Base-by-base conservation (phyloP, 2,888 invertebrate species). In the Molorchus minor region DNA sequence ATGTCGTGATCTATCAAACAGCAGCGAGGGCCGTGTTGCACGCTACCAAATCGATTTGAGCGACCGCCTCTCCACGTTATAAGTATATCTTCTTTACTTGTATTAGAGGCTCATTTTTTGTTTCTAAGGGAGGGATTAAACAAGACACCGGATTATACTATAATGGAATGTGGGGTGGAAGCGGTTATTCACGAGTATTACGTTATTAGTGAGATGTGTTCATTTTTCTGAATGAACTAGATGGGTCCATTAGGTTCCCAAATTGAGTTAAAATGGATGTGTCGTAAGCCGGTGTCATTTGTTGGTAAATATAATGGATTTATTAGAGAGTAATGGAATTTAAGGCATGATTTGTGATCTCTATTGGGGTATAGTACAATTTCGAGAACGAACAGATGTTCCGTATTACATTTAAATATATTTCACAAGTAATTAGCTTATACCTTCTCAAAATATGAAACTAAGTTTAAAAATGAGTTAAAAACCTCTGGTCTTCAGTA, bases 11-110 rank as follows among this genome's bases (percentile, higher is more conserved):
- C 61, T 56, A 61, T 60, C 58, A 67, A 25, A 49, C 49, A 49
- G 53, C 61, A 51, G n/a, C n/a, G n/a, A n/a, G 58, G 65, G 60
- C 61, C 64, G 63, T 64, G 62, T 65, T 35, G 60, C 71, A 71
- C 68, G 71, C 71, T 40, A 69, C 36, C 12, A 49, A 62, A 71
- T 71, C 71, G 71, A 71, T 71, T 58, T 56, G 17, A 47, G 45
- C 36, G 47, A 64, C 36, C 46, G 52, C 45, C 49, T 33, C 36
- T 30, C 29, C 36, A 49, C 44, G 21, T 29, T 21, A 25, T 45
- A 56, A 33, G 15, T 56, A 35, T 49, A 43, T 33, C 21, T 19
- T 36, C 35, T 41, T 30, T 45, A 16, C 45, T 49, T 38, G 49
- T 49, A 38, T 49, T 49, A n/a, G n/a, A n/a, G 49, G 38, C 38